Evolutionary conservation across 2,113 vertebrate genomes (phyloP).

Genomic region (Dendrocopos noguchii): DNA sequence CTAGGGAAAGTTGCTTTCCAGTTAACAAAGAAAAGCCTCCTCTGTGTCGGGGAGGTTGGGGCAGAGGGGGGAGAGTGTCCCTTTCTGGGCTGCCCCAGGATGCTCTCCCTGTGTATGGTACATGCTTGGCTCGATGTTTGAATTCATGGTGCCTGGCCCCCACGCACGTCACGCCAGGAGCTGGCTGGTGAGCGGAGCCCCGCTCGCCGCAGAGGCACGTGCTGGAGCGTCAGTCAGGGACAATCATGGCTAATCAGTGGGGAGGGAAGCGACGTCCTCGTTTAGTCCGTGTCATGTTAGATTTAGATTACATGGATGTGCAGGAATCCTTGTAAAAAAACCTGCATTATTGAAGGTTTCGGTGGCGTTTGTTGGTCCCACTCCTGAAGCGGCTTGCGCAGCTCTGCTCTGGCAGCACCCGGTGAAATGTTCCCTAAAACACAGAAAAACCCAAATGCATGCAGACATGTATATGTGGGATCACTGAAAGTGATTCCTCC

Average conservation of each 20-base stretch:
- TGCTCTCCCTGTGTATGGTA: accelerated
- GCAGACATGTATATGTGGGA: too few relatives aligned
- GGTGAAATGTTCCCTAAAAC: too few relatives aligned
- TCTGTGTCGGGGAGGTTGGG: neutral
- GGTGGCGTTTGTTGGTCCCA: accelerated
- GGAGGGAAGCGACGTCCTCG: slow-evolving; percentile 41
- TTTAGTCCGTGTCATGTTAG: slow-evolving; percentile 60
- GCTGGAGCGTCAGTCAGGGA: slow-evolving; percentile 23
- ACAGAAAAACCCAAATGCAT: too few relatives aligned
- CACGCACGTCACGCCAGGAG: accelerated
- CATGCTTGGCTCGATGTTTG: accelerated
- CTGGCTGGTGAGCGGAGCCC: accelerated
- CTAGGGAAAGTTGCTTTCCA: slow-evolving; percentile 4
- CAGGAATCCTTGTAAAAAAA: slow-evolving; percentile 1
- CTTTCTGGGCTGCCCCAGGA: neutral
- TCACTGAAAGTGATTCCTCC: too few relatives aligned
- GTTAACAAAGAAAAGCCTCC: neutral
- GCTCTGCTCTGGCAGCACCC: neutral
- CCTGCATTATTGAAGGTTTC: neutral
- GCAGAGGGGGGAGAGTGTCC: neutral
- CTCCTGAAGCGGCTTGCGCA: neutral
- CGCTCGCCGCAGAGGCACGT: neutral
- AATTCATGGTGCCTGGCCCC: accelerated
- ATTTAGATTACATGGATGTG: neutral
- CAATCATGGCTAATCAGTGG: slow-evolving; percentile 18